phyloP scores from a whole-genome alignment of 2,113 vertebrate genomes.

The Erpornis zantholeuca region DNA sequence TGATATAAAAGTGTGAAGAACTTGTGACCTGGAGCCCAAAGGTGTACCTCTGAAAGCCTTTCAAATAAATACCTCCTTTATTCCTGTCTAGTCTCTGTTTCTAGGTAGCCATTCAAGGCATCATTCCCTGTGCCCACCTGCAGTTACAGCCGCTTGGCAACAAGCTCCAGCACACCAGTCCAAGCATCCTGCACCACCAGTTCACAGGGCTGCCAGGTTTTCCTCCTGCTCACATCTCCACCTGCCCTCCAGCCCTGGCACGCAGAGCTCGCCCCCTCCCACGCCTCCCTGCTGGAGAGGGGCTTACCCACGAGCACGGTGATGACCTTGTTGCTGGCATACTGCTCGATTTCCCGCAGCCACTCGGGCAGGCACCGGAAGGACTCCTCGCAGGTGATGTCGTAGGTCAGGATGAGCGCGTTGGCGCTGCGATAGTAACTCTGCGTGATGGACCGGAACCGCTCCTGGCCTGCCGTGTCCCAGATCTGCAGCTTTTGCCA shows the following conservation, averaged over 20 bases:
- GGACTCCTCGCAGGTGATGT: constrained; percentile 98
- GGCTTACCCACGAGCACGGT: constrained; percentile 96
- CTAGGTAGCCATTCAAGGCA: too few relatives aligned
- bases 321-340: constrained; percentile 97
- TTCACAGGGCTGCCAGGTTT: rapidly evolving
- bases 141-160: neutral
- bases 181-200: neutral
- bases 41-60: too few relatives aligned
- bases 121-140: neutral
- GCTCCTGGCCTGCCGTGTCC: constrained; percentile 97
- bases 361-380: constrained; percentile 98
- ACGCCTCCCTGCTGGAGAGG: rapidly evolving
- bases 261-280: neutral
- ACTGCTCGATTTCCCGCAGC: constrained; percentile 97
- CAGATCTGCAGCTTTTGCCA: constrained; percentile 93
- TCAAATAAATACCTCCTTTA: too few relatives aligned
- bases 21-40: too few relatives aligned
- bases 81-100: too few relatives aligned
- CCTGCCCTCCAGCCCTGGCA: neutral
- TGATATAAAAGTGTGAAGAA: too few relatives aligned
- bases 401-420: constrained; percentile 95
- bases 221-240: neutral
- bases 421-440: constrained; percentile 99
- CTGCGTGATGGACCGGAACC: constrained; percentile 98
- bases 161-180: neutral